phyloP scores from a whole-genome alignment of 2,888 invertebrate genomes.

The Acleris sparsana region DNA sequence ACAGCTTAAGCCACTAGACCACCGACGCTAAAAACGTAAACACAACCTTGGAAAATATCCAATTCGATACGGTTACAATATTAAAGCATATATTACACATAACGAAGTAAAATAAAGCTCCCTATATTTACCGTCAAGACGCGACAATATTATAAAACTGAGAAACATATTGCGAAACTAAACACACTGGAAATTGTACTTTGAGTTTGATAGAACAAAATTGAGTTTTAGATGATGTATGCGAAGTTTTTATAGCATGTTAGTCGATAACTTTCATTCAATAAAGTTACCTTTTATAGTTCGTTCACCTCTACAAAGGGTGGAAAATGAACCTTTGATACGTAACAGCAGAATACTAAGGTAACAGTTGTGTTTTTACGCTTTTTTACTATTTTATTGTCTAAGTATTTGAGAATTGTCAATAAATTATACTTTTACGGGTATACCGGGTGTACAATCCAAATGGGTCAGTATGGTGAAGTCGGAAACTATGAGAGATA shows the following conservation, averaged over 20 bases:
- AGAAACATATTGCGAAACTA: conserved; percentile 22
- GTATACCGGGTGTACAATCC: too few relatives aligned
- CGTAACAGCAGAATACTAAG: neutral
- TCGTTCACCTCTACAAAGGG: conserved; percentile 18
- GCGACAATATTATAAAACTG: conserved; percentile 30
- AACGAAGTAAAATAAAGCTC: conserved; percentile 21
- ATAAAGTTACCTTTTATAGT: conserved; percentile 27
- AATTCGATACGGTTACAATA: neutral
- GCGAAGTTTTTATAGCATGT: conserved; percentile 3
- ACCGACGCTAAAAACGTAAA: neutral
- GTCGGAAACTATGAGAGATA: too few relatives aligned
- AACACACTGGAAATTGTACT: neutral
- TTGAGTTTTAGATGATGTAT: neutral
- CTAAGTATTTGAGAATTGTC: too few relatives aligned
- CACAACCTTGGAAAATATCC: neutral
- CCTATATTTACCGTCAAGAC: conserved; percentile 23
- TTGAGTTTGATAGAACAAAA: neutral
- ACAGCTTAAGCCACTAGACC: too few relatives aligned
- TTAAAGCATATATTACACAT: conserved; percentile 11
- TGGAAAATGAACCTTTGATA: conserved; percentile 10
- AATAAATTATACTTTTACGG: too few relatives aligned
- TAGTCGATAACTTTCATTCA: conserved; percentile 28
- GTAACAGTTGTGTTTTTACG: too few relatives aligned
- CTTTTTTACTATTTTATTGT: too few relatives aligned
- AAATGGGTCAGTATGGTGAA: too few relatives aligned